A percentile compares a stretch with the other conserved stretches of the same genome.
phyloP scores from a whole-genome alignment of 2,888 invertebrate genomes.

The Congeria kusceri region DNA sequence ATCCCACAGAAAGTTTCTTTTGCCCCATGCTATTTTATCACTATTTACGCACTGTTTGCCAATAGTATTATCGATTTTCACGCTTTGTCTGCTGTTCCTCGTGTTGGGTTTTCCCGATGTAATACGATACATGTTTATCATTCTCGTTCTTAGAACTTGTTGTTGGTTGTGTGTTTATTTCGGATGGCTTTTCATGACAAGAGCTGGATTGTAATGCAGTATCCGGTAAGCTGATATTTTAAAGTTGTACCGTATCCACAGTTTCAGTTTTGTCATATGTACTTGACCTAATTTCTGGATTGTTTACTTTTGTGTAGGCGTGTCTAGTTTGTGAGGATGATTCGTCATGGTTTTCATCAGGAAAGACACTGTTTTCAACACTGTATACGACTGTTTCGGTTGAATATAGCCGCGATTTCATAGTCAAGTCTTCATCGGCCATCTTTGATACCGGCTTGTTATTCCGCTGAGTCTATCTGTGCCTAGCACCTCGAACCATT shows the following conservation, averaged over 20 bases:
- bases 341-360: not conserved
- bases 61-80: not conserved
- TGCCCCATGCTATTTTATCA: conserved; percentile 1
- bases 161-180: not conserved
- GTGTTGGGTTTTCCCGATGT: not conserved
- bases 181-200: not conserved
- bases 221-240: not conserved
- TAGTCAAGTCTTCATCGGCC: not conserved
- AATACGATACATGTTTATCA: too few relatives aligned
- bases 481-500: conserved; percentile 21
- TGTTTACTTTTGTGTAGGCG: not conserved
- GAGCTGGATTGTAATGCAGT: not conserved
- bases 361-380: not conserved
- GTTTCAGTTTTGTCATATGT: not conserved
- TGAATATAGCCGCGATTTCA: not conserved
- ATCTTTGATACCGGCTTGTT: not conserved
- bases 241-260: not conserved
- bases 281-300: not conserved
- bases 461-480: not conserved
- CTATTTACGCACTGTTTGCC: not conserved
- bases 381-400: not conserved
- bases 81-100: not conserved
- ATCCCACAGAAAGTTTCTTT: not conserved
- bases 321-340: not conserved
- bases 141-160: not conserved